A percentile compares a stretch with the other conserved stretches of the same genome.
Evolutionary conservation across 2,113 vertebrate genomes (phyloP).

Genomic region (Catharus minimus): DNA sequence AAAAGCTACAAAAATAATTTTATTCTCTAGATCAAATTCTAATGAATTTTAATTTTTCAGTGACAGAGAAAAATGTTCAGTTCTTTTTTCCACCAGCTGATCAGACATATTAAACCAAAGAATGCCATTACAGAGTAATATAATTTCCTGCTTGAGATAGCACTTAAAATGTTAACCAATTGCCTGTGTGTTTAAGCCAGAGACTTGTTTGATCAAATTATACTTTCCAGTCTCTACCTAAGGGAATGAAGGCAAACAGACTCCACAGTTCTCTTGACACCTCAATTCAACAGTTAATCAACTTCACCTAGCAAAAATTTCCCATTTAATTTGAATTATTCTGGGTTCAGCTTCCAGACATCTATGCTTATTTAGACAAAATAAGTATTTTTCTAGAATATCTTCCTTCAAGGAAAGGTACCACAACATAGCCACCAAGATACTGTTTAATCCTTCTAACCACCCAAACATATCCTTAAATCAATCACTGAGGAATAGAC

Average conservation of each 20-base stretch:
- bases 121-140: neutral
- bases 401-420: neutral
- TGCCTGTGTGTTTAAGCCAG: neutral
- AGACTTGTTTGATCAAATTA: slow-evolving; percentile 17
- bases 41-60: neutral
- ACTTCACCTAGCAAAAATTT: neutral
- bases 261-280: neutral
- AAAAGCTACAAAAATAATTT: neutral
- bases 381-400: neutral
- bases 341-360: neutral
- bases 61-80: neutral
- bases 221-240: neutral
- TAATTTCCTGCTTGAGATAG: slow-evolving; percentile 15
- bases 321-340: neutral
- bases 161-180: slow-evolving; percentile 11
- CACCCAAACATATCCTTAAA: neutral
- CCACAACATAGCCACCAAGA: neutral
- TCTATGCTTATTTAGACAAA: neutral
- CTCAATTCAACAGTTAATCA: neutral
- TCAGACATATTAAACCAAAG: slow-evolving; percentile 8
- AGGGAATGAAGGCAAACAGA: neutral
- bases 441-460: neutral
- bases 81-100: neutral
- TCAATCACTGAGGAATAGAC: neutral
- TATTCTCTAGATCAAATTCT: neutral